phyloP scores from a whole-genome alignment of 1,140 invertebrate genomes.

The Drosophila parvula region DNA sequence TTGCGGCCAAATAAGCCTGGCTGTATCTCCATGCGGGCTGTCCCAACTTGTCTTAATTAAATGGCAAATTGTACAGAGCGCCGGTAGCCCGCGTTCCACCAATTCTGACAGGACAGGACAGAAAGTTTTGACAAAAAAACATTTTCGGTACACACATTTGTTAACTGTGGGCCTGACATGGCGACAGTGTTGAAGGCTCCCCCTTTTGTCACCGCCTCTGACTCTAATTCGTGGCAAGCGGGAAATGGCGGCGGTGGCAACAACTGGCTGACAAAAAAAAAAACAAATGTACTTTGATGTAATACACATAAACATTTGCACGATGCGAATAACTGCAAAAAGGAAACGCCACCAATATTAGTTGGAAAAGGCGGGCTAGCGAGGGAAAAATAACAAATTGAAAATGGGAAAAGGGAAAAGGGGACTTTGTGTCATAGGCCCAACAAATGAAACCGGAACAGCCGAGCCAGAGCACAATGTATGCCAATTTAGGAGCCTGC shows the following conservation, averaged over 20 bases:
- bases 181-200: conserved; percentile 49
- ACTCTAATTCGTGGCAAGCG: conserved; percentile 42
- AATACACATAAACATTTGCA: conserved; percentile 69
- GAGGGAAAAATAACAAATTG: not conserved
- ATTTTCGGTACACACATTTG: conserved; percentile 48
- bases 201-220: conserved; percentile 13
- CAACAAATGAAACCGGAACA: conserved; percentile 30
- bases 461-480: conserved; percentile 25
- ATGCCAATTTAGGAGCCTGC: conserved; percentile 49
- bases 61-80: conserved; percentile 15
- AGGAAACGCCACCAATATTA: conserved; percentile 47
- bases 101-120: conserved; percentile 24
- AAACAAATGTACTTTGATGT: conserved; percentile 79
- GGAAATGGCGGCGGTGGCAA: conserved; percentile 1
- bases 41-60: conserved; percentile 40
- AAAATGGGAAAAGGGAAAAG: conserved; percentile 14
- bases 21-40: conserved; percentile 4
- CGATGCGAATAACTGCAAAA: conserved; percentile 30
- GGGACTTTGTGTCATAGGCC: conserved; percentile 19
- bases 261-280: conserved; percentile 70
- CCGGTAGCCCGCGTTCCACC: conserved; percentile 10
- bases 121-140: conserved; percentile 39
- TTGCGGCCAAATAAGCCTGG: conserved; percentile 4
- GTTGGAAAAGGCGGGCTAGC: conserved; percentile 7
- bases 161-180: conserved; percentile 52